These are phyloP conservation scores for Brienomyrus brachyistius DNA, from an alignment of 2,113 vertebrate species.

Conservation along the genomic window DNA sequence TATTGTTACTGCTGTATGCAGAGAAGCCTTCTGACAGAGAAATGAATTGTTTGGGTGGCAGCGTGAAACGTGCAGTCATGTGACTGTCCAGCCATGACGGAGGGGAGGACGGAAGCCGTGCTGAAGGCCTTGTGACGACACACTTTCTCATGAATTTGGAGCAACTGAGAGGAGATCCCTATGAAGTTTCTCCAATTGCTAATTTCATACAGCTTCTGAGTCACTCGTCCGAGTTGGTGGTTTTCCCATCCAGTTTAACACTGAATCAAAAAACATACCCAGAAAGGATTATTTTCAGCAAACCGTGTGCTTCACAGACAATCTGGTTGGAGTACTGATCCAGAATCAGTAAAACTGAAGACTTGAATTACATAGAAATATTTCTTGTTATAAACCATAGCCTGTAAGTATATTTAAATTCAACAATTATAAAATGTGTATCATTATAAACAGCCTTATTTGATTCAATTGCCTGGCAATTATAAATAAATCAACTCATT, in stretches of 20 bases:
- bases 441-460: not conserved
- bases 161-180: not conserved
- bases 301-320: not conserved
- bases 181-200: not conserved
- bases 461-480: not conserved
- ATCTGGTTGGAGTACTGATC: not conserved
- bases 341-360: not conserved
- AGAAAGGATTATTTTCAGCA: not conserved
- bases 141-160: not conserved
- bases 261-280: not conserved
- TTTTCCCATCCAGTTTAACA: not conserved
- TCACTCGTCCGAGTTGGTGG: not conserved
- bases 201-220: not conserved
- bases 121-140: not conserved
- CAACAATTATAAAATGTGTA: not conserved
- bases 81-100: not conserved
- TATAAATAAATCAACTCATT: not conserved
- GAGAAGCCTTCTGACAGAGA: not conserved
- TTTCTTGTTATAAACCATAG: not conserved
- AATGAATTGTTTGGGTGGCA: not conserved
- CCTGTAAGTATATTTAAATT: not conserved
- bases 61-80: not conserved
- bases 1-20: not conserved
- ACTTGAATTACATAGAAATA: not conserved
- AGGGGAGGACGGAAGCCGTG: not conserved